Evolutionary conservation across 2,113 vertebrate species (phyloP), one percentile per base, ranked within the genome.

Genomic region (Gnathonemus longibarbis): DNA sequence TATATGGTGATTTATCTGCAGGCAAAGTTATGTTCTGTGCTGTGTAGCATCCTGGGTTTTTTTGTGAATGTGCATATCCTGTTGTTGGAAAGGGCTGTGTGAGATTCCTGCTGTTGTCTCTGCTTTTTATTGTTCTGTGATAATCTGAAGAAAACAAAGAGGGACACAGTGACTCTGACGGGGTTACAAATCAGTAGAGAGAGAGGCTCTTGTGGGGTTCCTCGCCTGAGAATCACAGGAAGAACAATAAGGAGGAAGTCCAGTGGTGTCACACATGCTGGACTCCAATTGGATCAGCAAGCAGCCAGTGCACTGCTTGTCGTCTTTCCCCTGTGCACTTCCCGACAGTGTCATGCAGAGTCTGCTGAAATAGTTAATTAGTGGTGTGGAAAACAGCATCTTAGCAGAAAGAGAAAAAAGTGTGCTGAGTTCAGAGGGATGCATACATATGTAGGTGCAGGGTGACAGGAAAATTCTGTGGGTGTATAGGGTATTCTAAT

Each of bases 381-480:
- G 92, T 83, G 88, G 31, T 89, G 91, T 89, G 90, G 90, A 50
- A 92, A 90, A 89, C 89, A 93, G 91, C 88, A 58, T 91, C 8
- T 90, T 91, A 85, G 89, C 90, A 92, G 90, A 88, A 80, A 88
- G 83, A 92, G 49, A 84, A 90, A 87, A 90, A 91, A 94, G 94
- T 95, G 95, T 94, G 95, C 90, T 53, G 91, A 94, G 92, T 92
- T 52, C 10, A 87, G 49, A 2, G 49, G 48, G 24, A 96, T 93
- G 94, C 95, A 93, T 94, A 95, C 95, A 95, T 95, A 93, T 94
- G 91, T 94, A 95, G 95, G 95, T 96, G 95, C 94, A 94, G 95
- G 95, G 96, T 96, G 96, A 96, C 95, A 96, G 96, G 96, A 96
- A 95, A 93, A 92, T 94, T 93, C 92, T 58, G 91, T 92, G 95